phyloP scores from a whole-genome alignment of 2,888 invertebrate genomes.

The Stegana nigrithorax region DNA sequence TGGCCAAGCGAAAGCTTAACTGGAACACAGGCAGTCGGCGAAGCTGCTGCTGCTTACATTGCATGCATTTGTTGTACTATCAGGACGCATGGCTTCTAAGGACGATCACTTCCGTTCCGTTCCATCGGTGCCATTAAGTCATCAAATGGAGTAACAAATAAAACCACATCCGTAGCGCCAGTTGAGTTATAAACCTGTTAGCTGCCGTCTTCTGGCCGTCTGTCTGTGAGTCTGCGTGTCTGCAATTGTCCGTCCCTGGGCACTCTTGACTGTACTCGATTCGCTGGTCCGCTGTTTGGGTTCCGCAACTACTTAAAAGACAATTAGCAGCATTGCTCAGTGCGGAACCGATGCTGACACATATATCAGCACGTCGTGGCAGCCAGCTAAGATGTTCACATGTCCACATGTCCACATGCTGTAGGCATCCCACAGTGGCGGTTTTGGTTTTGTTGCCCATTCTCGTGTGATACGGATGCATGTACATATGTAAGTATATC shows the following conservation, averaged over 20 bases:
- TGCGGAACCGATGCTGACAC: slow-evolving; percentile 30
- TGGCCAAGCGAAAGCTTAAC: too few species aligned
- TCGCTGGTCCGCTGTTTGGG: slow-evolving; percentile 32
- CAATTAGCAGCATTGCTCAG: slow-evolving; percentile 47
- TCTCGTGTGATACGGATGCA: too few species aligned
- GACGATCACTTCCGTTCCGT: too few species aligned
- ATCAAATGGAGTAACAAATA: too few species aligned
- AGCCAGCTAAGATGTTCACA: slow-evolving; percentile 36
- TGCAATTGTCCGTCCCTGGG: background rate
- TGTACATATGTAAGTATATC: too few species aligned
- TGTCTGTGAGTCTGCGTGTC: background rate
- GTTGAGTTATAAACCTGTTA: background rate
- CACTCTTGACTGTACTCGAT: background rate
- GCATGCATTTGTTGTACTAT: too few species aligned
- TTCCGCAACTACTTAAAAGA: slow-evolving; percentile 50
- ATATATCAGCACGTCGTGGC: slow-evolving; percentile 31
- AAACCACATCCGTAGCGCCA: slow-evolving; percentile 30
- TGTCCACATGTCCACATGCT: slow-evolving; percentile 26
- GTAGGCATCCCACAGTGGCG: slow-evolving; percentile 33
- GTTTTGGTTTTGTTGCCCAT: slow-evolving; percentile 41
- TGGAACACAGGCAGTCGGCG: too few species aligned
- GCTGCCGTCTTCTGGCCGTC: background rate
- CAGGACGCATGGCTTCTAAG: too few species aligned
- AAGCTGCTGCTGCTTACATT: too few species aligned
- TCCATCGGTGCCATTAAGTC: too few species aligned